Evolutionary conservation across 37 sponge, comb jelly and placozoan genomes (phyloP), one percentile per base, ranked within the genome.

Genomic region (Aplysina aerophoba): DNA sequence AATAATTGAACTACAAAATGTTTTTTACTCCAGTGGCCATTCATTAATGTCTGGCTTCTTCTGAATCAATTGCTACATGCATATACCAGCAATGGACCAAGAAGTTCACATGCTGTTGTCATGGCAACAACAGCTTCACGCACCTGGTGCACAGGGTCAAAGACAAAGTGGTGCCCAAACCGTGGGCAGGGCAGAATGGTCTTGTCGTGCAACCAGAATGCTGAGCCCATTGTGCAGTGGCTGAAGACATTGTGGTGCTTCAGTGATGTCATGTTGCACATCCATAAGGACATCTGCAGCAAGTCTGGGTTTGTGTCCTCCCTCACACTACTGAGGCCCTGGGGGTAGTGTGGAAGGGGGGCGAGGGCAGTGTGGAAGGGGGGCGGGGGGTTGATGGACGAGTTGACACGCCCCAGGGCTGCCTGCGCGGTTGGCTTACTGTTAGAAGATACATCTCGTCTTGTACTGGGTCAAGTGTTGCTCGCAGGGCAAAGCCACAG

Each of bases 111-210:
- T 8, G 3, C 8, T 44, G 6, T 65, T 33, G 31, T 65, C 31
- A 28, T 12, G 31, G 12, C 31, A 28, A 65, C n/a, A n/a, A 41
- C 80, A 41, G 56, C 41, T 57, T 27, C 80, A 79, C 81, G 22
- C 27, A 87, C 88, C 66, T 94, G 86, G 22, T 71, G 63, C 15
- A 54, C 17, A 20, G 40, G 84, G 72, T 94, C 90, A 39, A 81
- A 91, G 20, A 94, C 88, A n/a, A 94, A 71, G 90, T 91, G 92
- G 77, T 94, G 90, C 0, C 90, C 95, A 57, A 63, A 94, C 38
- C 95, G 73, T 15, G 95, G 92, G 62, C 86, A 85, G n/a, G 95
- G 95, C 35, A 65, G 54, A 1, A 35, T 80, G 34, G 38, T 79
- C 35, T 15, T 81, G 59, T 22, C 21, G 36, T 59, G 61, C 55